Conservation (phyloP, 2,113 vertebrate species). For the Thunnus maccoyii region DNA sequence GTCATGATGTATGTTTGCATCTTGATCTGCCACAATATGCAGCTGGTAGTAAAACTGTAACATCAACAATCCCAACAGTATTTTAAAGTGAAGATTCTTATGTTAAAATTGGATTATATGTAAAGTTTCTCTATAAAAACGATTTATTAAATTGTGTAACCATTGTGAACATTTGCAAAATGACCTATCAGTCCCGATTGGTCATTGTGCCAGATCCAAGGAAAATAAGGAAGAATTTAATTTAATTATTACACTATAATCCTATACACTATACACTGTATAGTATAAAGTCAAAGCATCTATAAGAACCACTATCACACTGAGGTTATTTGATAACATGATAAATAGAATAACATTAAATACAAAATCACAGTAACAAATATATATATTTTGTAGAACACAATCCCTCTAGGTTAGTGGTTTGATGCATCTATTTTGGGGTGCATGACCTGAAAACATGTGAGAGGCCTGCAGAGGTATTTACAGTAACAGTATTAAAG, state of each 20-base stretch:
- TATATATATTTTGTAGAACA: background rate
- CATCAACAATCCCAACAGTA: background rate
- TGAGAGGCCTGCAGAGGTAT: background rate
- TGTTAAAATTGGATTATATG: background rate
- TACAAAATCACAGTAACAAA: background rate
- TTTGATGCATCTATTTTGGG: background rate
- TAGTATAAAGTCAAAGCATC: background rate
- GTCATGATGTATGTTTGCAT: background rate
- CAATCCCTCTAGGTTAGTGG: background rate
- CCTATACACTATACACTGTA: too few relatives aligned
- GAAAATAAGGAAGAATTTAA: background rate
- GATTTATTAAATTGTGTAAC: background rate
- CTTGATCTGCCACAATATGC: background rate
- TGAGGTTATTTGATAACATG: too few relatives aligned
- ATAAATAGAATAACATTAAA: background rate
- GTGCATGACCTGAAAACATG: background rate
- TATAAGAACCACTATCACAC: background rate
- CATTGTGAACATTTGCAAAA: background rate
- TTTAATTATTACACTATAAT: background rate
- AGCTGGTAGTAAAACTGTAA: background rate
- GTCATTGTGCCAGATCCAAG: background rate
- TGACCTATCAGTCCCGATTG: background rate
- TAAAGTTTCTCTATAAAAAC: too few relatives aligned
- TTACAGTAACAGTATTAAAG: background rate
- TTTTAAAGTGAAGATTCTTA: background rate